These are phyloP conservation scores for Eueremaeus valkanovi DNA, from an alignment of 2,888 invertebrate species.

Conservation along the genomic window DNA sequence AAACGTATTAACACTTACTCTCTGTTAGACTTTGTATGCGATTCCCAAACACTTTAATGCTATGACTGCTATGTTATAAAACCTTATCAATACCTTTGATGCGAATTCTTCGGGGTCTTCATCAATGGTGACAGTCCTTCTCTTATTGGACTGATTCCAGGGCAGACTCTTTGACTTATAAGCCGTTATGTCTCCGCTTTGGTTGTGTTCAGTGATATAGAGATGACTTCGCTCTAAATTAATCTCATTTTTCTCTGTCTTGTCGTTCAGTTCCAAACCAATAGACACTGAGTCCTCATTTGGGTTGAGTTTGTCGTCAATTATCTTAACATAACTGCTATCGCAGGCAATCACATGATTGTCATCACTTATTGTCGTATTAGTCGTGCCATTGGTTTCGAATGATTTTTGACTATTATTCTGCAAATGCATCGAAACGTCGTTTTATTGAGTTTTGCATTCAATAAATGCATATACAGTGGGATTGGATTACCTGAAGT, in stretches of 20 bases:
- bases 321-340: neutral
- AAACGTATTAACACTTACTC: no score
- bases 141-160: slow-evolving; percentile 22
- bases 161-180: slow-evolving; percentile 23
- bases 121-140: neutral
- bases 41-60: no score
- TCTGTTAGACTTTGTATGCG: no score
- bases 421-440: neutral
- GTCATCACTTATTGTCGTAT: neutral
- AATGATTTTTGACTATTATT: slow-evolving; percentile 8
- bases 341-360: neutral
- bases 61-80: neutral
- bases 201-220: neutral
- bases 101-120: neutral
- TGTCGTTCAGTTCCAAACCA: slow-evolving; percentile 2
- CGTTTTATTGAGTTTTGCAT: no score
- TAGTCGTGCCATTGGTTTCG: neutral
- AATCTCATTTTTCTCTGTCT: neutral
- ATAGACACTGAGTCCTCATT: neutral
- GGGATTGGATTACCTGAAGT: neutral
- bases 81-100: neutral
- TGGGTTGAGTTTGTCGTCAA: neutral
- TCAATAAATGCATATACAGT: neutral
- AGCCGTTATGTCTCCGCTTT: neutral
- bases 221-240: neutral